These are phyloP conservation scores for Peromyscus eremicus DNA, from an alignment of 2,797 vertebrate species.

Conservation along the genomic window DNA sequence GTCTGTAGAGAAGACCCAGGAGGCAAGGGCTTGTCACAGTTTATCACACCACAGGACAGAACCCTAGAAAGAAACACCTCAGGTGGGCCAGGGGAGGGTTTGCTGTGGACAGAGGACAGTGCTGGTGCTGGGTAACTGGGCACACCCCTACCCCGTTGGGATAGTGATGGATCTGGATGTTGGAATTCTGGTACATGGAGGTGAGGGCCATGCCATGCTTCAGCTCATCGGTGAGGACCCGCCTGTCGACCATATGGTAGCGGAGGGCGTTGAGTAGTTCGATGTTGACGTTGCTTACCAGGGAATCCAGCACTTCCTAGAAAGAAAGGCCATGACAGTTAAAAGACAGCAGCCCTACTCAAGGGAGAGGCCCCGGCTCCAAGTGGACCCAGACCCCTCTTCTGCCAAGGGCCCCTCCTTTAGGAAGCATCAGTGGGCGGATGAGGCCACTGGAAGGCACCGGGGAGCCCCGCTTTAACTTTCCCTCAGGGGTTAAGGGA, in stretches of 20 bases:
- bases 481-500: not conserved
- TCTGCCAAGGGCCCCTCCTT: not conserved
- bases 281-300: conserved; percentile 99
- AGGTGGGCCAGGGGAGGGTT: accelerated
- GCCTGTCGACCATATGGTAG: conserved; percentile 97
- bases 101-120: no score
- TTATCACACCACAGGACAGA: not conserved
- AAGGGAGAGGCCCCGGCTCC: not conserved
- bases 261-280: conserved; percentile 98
- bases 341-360: not conserved
- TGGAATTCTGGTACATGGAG: conserved; percentile 98
- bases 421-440: not conserved
- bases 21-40: not conserved
- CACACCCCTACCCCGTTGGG: conserved; percentile 93
- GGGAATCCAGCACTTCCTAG: conserved; percentile 97
- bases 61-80: not conserved
- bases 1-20: not conserved
- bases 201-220: conserved; percentile 92
- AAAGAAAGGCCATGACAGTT: conserved; percentile 5
- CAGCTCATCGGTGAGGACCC: conserved; percentile 96
- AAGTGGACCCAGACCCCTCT: not conserved
- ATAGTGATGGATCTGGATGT: conserved; percentile 97
- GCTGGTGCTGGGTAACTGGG: accelerated
- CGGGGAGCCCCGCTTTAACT: not conserved
- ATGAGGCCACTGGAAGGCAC: no score